Percentiles rank a stretch among this genome's conserved stretches.
Evolutionary conservation across 2,797 vertebrate genomes (phyloP).

Genomic region (Zenarchopterus dispar): DNA sequence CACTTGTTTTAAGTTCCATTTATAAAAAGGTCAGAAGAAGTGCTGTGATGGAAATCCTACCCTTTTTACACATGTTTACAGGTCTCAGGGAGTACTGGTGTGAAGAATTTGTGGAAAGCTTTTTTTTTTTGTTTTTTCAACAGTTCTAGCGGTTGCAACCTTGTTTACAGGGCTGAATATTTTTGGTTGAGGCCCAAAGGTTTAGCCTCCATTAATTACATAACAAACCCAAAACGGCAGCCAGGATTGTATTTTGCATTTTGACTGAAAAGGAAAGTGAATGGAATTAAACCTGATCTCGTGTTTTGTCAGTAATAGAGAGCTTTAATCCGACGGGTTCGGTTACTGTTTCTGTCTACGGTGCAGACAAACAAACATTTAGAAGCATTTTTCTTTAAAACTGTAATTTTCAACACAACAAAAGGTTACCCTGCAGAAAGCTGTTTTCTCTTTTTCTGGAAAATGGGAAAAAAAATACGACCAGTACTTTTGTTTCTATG

Average conservation of each 20-base stretch:
- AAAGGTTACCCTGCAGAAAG: not conserved
- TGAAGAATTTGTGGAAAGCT: not conserved
- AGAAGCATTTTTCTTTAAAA: too few species aligned
- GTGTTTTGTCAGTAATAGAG: too few species aligned
- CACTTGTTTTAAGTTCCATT: constrained; percentile 5
- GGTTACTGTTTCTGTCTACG: too few species aligned
- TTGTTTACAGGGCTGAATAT: not conserved
- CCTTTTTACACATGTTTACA: not conserved
- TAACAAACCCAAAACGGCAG: not conserved
- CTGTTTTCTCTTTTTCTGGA: not conserved
- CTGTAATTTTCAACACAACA: too few species aligned
- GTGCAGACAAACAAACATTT: too few species aligned
- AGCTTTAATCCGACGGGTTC: too few species aligned
- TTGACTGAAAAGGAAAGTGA: not conserved
- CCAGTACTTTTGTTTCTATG: too few species aligned
- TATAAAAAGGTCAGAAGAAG: not conserved
- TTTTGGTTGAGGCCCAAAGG: not conserved
- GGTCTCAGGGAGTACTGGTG: not conserved
- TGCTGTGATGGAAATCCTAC: not conserved
- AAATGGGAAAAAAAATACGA: too few species aligned
- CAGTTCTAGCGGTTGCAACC: not conserved
- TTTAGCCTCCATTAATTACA: not conserved
- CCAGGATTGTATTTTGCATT: not conserved
- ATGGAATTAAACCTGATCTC: not conserved
- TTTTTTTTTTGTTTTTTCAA: not conserved